Evolutionary conservation across 2,113 vertebrate genomes (phyloP), one percentile per base, ranked within the genome.

Genomic region (Zapus hudsonius): DNA sequence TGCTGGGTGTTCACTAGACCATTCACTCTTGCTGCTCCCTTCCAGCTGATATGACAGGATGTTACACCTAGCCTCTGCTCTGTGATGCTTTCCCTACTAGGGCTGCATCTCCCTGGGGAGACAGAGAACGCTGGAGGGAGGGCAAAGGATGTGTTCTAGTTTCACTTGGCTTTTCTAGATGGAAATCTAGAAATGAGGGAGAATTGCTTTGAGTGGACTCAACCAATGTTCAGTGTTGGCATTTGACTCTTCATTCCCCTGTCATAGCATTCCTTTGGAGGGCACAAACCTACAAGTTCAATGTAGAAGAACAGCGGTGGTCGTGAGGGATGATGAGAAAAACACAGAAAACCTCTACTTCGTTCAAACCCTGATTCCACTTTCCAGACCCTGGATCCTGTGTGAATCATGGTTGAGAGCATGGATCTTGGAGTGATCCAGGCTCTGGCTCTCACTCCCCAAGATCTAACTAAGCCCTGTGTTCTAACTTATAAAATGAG

Each of bases 191-290:
- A 82, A 64, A 73, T 1, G n/a, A 79, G 31, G 13, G 33, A 33
- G 16, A 87, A 69, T 9, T 25, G 11, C 17, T 29, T 57, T 27
- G 0, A 1, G 40, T 8, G 15, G 67, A 73, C 55, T 42, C 40
- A 52, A 55, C 33, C 25, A 2, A 38, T 1, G 22, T 4, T 36
- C 2, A 2, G 0, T 0, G 3, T 5, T 1, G n/a, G 42, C 0
- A 0, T 20, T 33, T 15, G 27, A 7, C 9, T 15, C 40, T 75
- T 27, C 63, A 57, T 31, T n/a, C n/a, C 2, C 2, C 0, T 5
- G 38, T 40, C 57, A 6, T 2, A 0, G 25, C 6, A 12, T 64
- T 29, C 7, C 22, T 38, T 13, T 1, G 0, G 40, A 52, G 44
- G n/a, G 29, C 12, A 57, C 44, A 63, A 23, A 20, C 13, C 64